Percentiles rank a stretch among this genome's conserved stretches.
Evolutionary conservation across 2,888 invertebrate genomes (phyloP).

Genomic region (Dryocosmus kuriphilus): DNA sequence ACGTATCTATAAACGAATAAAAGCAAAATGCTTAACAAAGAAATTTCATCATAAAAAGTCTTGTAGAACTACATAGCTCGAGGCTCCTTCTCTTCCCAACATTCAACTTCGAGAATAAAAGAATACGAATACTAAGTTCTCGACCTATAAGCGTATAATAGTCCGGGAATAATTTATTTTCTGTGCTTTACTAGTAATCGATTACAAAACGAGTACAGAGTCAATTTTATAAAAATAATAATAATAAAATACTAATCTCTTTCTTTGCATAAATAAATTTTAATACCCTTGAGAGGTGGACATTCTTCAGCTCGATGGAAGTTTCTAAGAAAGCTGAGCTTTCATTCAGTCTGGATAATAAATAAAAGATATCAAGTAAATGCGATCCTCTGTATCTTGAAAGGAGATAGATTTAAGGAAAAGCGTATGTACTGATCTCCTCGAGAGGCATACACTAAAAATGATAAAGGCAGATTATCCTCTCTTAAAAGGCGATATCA

Average conservation of each 20-base stretch:
- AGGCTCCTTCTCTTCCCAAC: neutral
- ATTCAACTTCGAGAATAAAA: neutral
- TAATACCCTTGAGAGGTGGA: conserved; percentile 2
- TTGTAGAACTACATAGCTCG: neutral
- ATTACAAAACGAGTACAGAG: neutral
- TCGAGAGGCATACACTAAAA: conserved; percentile 13
- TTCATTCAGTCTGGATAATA: conserved; percentile 27
- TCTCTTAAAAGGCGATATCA: conserved; percentile 34
- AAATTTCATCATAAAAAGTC: neutral
- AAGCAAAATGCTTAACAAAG: neutral
- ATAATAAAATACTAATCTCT: neutral
- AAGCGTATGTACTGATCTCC: conserved; percentile 33
- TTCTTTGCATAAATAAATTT: neutral
- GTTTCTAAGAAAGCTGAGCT: conserved; percentile 20
- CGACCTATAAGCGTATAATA: neutral
- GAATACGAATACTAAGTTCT: neutral
- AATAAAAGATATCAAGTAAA: conserved; percentile 37
- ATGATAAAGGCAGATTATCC: conserved; percentile 38
- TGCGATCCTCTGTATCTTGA: conserved; percentile 27
- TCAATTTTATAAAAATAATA: neutral
- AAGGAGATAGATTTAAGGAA: conserved; percentile 31
- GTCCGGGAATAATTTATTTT: neutral
- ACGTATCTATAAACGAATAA: no score
- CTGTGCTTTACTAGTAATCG: neutral
- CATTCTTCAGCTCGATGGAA: conserved; percentile 11